Base-by-base conservation (phyloP, 2,888 invertebrate species). In the Hylaea fasciaria region DNA sequence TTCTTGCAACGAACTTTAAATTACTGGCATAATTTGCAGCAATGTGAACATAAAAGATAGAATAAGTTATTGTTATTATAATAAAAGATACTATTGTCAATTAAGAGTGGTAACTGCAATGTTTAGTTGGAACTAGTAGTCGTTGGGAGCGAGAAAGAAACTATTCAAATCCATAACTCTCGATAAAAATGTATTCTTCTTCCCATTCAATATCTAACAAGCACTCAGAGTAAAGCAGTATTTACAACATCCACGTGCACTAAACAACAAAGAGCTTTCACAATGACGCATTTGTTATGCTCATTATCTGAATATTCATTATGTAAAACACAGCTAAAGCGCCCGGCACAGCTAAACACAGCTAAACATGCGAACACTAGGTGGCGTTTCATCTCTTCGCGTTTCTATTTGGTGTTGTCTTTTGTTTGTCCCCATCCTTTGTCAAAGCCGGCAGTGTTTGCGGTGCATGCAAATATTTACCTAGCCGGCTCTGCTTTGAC, bases 351-450 rank as follows among this genome's bases (percentile, higher is more conserved):
- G 22, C 22, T 5, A 22, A 22, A 22, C 22, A 22, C 5, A 22
- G 22, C 22, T 22, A 68, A 77, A 71, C 66, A 68, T 50, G 51
- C 50, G 59, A 61, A 65, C 39, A 54, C 32, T 32, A 32, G 7
- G 7, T 32, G 32, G 32, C 32, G 32, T 32, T 32, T 32, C 22
- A 22, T 22, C 22, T 22, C 22, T 22, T 22, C 22, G 22, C 74
- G 78, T 80, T 82, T 79, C 81, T 79, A 83, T 86, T 85, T 73
- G 74, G 74, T 80, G 81, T 85, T 80, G 78, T 78, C 86, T 87
- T 87, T 87, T 87, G 87, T 87, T 85, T 80, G 82, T 82, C 78
- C 79, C 65, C 83, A 76, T 78, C 78, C 84, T 82, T 85, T 85
- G 86, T 87, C 77, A 83, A 76, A 80, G 77, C 76, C 69, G 39